These are phyloP conservation scores for Xiphorhynchus elegans DNA, from an alignment of 2,113 vertebrate species.

Conservation along the genomic window DNA sequence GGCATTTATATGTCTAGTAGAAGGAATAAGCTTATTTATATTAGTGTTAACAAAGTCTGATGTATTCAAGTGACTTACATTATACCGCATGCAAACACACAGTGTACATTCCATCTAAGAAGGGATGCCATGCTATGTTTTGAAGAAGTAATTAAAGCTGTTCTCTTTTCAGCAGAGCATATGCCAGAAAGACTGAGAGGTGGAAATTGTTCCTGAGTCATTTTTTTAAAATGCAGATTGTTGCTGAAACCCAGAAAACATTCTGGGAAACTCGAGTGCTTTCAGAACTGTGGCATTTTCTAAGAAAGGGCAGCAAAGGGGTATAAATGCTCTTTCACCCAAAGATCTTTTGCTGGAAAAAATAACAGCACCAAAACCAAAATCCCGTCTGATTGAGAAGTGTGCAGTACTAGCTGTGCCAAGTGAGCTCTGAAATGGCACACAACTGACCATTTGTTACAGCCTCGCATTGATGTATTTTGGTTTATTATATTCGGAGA, in stretches of 20 bases:
- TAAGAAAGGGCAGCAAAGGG: not conserved
- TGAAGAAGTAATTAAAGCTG: not conserved
- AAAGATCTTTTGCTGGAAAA: not conserved
- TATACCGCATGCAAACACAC: constrained; percentile 67
- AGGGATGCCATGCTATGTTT: constrained; percentile 38
- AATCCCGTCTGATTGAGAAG: not conserved
- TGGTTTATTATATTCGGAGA: not conserved
- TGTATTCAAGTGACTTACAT: constrained; percentile 69
- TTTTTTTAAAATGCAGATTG: not conserved
- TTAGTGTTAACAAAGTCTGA: constrained; percentile 60
- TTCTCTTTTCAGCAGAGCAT: not conserved
- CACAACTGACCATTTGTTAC: not conserved
- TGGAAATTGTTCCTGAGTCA: not conserved
- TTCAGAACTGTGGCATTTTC: not conserved
- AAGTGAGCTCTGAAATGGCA: not conserved
- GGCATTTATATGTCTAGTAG: constrained; percentile 72
- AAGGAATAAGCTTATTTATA: constrained; percentile 79
- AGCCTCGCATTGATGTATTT: not conserved
- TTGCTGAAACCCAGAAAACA: not conserved
- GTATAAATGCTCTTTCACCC: not conserved
- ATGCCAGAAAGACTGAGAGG: not conserved
- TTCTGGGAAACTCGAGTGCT: not conserved
- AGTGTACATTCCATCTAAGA: constrained; percentile 44
- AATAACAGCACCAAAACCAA: not conserved
- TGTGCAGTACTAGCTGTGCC: not conserved